Evolutionary conservation across 1,140 invertebrate genomes (phyloP).

Genomic region (Papilio glaucus): DNA sequence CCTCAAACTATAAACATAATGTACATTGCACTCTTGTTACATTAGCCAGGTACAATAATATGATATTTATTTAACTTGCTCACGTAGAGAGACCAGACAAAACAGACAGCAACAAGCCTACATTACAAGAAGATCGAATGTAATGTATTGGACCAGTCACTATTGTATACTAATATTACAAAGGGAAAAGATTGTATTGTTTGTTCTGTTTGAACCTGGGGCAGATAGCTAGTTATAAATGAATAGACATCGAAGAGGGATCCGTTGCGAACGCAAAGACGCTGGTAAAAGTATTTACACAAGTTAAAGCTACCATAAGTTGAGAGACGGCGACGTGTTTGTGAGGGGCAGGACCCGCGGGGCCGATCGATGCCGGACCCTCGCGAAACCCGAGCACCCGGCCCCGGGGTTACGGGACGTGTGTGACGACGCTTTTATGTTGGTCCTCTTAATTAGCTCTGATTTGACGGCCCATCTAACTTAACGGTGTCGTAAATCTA

Average conservation of each 20-base stretch:
- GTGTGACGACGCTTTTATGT: conserved; percentile 41
- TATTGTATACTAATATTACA: too few species aligned
- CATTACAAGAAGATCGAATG: too few species aligned
- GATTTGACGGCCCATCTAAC: conserved; percentile 46
- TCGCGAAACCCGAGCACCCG: conserved; percentile 31
- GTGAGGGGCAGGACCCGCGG: not conserved
- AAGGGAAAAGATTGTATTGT: too few species aligned
- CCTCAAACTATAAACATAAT: too few species aligned
- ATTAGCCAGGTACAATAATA: too few species aligned
- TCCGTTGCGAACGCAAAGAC: not conserved
- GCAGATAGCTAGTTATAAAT: not conserved
- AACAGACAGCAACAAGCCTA: too few species aligned
- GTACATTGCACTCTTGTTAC: too few species aligned
- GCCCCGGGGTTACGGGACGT: not conserved
- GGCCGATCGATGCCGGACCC: conserved; percentile 43
- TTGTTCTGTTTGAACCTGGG: too few species aligned
- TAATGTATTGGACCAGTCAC: too few species aligned
- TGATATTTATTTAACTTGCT: too few species aligned
- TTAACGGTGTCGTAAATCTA: conserved; percentile 41
- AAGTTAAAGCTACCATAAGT: not conserved
- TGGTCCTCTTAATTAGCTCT: conserved; percentile 47
- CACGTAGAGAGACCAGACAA: too few species aligned
- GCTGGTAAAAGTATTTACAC: conserved; percentile 9
- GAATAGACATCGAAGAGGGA: not conserved
- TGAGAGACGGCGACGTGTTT: conserved; percentile 2